These are phyloP conservation scores for Sparus aurata DNA, from an alignment of 2,797 vertebrate species.

Conservation along the genomic window DNA sequence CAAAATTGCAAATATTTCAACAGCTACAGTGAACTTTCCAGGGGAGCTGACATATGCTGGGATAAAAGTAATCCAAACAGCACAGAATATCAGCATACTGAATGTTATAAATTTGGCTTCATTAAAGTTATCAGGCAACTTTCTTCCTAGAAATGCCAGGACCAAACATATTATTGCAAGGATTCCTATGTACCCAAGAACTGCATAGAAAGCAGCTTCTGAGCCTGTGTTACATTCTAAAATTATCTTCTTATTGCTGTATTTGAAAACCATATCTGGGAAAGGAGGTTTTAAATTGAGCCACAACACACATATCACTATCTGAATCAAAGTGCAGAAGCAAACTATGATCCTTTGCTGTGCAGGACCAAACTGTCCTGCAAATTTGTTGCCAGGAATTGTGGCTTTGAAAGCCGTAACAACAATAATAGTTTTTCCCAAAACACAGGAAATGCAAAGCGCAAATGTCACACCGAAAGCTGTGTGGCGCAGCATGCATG, in stretches of 20 bases:
- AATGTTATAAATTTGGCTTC: slow-evolving; percentile 85
- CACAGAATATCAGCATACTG: slow-evolving; percentile 86
- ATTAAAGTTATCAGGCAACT: slow-evolving; percentile 85
- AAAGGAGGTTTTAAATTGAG: slow-evolving; percentile 80
- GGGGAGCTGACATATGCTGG: slow-evolving; percentile 85
- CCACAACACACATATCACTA: slow-evolving; percentile 82
- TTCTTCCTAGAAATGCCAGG: slow-evolving; percentile 84
- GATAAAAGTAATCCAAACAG: slow-evolving; percentile 85
- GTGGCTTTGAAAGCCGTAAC: slow-evolving; percentile 83
- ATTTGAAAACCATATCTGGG: slow-evolving; percentile 76
- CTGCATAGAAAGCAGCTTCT: slow-evolving; percentile 76
- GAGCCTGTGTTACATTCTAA: too few species aligned
- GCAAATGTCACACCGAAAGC: slow-evolving; percentile 83
- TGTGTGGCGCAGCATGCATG: slow-evolving; percentile 84
- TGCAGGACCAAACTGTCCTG: slow-evolving; percentile 74
- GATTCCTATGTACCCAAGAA: slow-evolving; percentile 84
- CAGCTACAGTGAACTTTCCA: slow-evolving; percentile 85
- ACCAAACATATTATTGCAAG: slow-evolving; percentile 79
- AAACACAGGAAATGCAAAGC: slow-evolving; percentile 84
- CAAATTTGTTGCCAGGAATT: slow-evolving; percentile 72
- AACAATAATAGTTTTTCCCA: slow-evolving; percentile 86
- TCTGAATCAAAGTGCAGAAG: slow-evolving; percentile 80
- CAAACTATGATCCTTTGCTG: slow-evolving; percentile 83
- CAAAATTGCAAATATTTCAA: slow-evolving; percentile 87
- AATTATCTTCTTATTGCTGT: slow-evolving; percentile 72